Percentiles rank a stretch among this genome's conserved stretches.
These are phyloP conservation scores for Apis dorsata DNA, from an alignment of 1,140 invertebrate species.

Conservation along the genomic window DNA sequence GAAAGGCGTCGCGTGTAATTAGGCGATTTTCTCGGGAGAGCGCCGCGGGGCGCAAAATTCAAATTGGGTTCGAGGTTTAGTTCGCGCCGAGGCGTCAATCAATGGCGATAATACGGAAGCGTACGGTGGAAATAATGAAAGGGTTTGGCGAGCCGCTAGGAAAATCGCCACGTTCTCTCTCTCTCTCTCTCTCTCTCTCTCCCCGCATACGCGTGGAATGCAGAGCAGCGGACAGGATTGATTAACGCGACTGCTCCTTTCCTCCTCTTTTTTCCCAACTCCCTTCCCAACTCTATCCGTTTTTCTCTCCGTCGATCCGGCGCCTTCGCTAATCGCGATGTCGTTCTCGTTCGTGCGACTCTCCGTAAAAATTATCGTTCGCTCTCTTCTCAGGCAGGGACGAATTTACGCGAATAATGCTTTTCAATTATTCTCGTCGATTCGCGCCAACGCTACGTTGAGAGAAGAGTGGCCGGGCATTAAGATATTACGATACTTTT, in stretches of 20 bases:
- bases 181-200: not conserved
- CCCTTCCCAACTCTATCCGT: not conserved
- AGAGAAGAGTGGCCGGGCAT: too few relatives aligned
- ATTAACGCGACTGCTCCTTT: conserved; percentile 41
- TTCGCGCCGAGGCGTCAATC: conserved; percentile 28
- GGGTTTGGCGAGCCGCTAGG: conserved; percentile 29
- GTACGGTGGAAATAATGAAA: conserved; percentile 57
- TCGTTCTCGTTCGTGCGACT: conserved; percentile 21
- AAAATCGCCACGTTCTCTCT: conserved; percentile 31
- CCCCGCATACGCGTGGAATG: not conserved
- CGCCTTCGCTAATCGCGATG: conserved; percentile 51
- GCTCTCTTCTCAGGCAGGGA: too few relatives aligned
- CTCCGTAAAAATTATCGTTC: not conserved
- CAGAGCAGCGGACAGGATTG: conserved; percentile 22
- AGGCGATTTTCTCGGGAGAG: conserved; percentile 43
- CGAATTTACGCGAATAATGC: too few relatives aligned
- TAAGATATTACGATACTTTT: not conserved
- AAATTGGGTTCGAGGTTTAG: conserved; percentile 30
- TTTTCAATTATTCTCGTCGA: too few relatives aligned
- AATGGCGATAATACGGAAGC: conserved; percentile 43
- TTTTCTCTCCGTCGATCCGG: conserved; percentile 42
- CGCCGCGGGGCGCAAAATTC: conserved; percentile 44
- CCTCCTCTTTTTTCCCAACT: conserved; percentile 15
- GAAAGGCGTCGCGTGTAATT: conserved; percentile 54
- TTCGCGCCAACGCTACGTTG: too few relatives aligned